These are phyloP conservation scores for Pelecanoides urinatrix DNA, from an alignment of 2,113 vertebrate genomes.

Conservation along the genomic window DNA sequence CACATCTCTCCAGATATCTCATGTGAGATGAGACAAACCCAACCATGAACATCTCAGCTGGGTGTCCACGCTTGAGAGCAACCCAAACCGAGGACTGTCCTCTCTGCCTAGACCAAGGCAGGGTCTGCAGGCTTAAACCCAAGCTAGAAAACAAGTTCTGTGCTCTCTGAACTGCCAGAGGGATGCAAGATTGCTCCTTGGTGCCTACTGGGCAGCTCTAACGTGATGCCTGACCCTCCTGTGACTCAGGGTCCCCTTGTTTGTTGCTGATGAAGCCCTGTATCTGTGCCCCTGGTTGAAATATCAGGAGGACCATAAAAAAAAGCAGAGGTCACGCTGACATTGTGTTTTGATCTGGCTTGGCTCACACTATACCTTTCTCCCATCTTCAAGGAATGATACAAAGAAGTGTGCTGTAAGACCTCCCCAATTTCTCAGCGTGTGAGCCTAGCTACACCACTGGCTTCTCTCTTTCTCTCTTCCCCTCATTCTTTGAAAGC, in stretches of 20 bases:
- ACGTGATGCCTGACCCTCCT: neutral
- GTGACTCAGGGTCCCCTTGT: neutral
- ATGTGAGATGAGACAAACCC: neutral
- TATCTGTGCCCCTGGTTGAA: neutral
- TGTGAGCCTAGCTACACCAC: neutral
- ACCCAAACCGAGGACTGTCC: neutral
- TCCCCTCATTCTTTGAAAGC: neutral
- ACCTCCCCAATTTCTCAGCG: neutral
- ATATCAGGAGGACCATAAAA: neutral
- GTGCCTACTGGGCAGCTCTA: neutral
- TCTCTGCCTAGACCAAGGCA: neutral
- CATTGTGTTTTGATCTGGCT: neutral
- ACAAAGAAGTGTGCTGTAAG: neutral
- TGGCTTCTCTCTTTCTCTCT: neutral
- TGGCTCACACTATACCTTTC: neutral
- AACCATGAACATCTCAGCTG: neutral
- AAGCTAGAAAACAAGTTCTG: neutral
- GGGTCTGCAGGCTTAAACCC: neutral
- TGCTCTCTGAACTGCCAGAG: neutral
- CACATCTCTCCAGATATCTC: neutral
- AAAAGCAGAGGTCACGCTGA: neutral
- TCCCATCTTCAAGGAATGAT: neutral
- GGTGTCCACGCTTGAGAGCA: neutral
- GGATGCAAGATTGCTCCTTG: neutral
- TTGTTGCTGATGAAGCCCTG: neutral